Conservation (phyloP, 2,113 vertebrate species). For the Nymphicus hollandicus region DNA sequence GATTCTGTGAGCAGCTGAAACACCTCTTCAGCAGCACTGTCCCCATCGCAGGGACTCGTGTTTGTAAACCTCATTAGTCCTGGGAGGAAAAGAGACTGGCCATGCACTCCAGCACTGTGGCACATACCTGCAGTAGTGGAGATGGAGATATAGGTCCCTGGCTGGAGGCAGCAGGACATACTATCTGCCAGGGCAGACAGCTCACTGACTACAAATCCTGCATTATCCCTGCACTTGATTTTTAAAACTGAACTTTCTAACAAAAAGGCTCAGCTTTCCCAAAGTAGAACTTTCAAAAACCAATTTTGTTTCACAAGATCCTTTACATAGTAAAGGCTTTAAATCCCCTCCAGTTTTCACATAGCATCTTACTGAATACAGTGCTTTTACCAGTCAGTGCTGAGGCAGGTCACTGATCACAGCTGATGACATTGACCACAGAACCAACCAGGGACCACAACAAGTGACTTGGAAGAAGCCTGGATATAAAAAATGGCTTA, state of each 20-base stretch:
- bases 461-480: neutral
- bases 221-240: neutral
- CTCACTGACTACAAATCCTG: neutral
- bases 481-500: neutral
- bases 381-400: neutral
- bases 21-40: neutral
- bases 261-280: neutral
- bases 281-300: neutral
- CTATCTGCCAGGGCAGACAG: neutral
- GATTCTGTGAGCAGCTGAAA: neutral
- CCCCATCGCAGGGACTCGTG: fast-evolving
- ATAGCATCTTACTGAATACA: neutral
- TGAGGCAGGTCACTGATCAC: neutral
- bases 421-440: neutral
- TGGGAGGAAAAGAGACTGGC: neutral
- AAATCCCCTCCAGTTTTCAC: neutral
- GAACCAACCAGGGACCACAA: neutral
- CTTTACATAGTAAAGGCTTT: neutral
- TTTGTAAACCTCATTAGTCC: neutral
- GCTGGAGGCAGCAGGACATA: neutral
- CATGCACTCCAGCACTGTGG: neutral
- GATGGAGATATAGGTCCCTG: fast-evolving
- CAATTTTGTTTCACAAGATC: neutral
- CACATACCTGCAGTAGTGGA: fast-evolving
- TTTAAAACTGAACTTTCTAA: neutral